phyloP scores from a whole-genome alignment of 2,888 invertebrate species.

The Dynastes tityus region DNA sequence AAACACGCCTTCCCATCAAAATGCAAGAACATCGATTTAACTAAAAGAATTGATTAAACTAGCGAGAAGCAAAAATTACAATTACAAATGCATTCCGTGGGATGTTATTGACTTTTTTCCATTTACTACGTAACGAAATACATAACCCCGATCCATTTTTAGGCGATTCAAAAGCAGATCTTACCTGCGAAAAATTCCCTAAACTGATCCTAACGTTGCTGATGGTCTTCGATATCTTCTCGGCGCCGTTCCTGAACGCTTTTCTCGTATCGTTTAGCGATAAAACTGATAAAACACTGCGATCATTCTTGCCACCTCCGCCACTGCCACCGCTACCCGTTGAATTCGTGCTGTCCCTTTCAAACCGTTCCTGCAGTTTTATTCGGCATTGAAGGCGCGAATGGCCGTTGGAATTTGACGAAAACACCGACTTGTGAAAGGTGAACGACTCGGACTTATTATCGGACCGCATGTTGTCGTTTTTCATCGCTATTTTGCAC shows the following conservation, averaged over 20 bases:
- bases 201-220: conserved; percentile 78
- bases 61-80: background rate
- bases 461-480: conserved; percentile 56
- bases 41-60: background rate
- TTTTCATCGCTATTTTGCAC: conserved; percentile 28
- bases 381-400: conserved; percentile 63
- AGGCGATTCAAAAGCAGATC: background rate
- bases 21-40: too few relatives aligned
- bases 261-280: conserved; percentile 77
- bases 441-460: conserved; percentile 62
- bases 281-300: conserved; percentile 67
- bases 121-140: background rate
- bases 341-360: conserved; percentile 53
- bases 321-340: conserved; percentile 53
- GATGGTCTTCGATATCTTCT: conserved; percentile 79
- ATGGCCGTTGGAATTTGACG: conserved; percentile 58
- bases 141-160: background rate
- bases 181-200: conserved; percentile 80
- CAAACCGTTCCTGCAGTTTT: conserved; percentile 66
- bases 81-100: background rate
- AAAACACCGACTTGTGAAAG: conserved; percentile 62
- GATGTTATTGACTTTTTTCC: conserved; percentile 7
- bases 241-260: conserved; percentile 78
- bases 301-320: conserved; percentile 55
- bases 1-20: too few relatives aligned